These are phyloP conservation scores for Ophonus ardosiacus DNA, from an alignment of 2,888 invertebrate genomes.

Conservation along the genomic window DNA sequence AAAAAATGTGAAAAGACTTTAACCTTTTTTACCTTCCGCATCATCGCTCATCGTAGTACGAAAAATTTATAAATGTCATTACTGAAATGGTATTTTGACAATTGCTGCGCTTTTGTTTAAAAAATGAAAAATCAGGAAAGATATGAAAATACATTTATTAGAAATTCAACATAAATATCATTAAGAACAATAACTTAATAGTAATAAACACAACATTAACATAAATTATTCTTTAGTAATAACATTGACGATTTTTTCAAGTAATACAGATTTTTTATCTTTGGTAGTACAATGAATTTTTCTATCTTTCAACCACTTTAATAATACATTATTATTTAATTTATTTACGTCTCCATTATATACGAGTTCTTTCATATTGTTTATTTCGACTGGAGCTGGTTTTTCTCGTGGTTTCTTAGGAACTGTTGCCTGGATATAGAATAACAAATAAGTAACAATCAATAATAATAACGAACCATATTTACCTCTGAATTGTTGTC, in stretches of 20 bases:
- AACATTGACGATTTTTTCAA: conserved; percentile 66
- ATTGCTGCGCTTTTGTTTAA: conserved; percentile 19
- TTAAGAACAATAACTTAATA: neutral
- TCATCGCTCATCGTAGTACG: conserved; percentile 49
- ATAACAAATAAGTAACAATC: conserved; percentile 13
- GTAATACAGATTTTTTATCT: conserved; percentile 67
- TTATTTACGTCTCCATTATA: conserved; percentile 67
- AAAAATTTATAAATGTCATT: conserved; percentile 54
- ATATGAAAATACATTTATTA: conserved; percentile 5
- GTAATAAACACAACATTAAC: neutral
- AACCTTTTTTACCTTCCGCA: conserved; percentile 24
- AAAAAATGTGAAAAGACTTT: neutral
- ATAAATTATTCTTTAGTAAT: conserved; percentile 12
- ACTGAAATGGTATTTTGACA: conserved; percentile 33
- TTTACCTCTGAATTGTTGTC: conserved; percentile 9
- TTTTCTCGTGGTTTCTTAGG: conserved; percentile 67
- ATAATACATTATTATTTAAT: conserved; percentile 67
- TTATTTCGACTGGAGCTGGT: conserved; percentile 65
- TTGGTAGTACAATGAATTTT: conserved; percentile 67
- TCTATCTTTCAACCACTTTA: conserved; percentile 67
- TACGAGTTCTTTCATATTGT: conserved; percentile 67
- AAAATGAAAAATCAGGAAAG: neutral
- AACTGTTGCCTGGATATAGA: neutral
- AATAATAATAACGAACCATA: neutral
- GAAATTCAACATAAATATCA: neutral